These are phyloP conservation scores for Suricata suricatta DNA, from an alignment of 2,113 vertebrate species.

Conservation along the genomic window DNA sequence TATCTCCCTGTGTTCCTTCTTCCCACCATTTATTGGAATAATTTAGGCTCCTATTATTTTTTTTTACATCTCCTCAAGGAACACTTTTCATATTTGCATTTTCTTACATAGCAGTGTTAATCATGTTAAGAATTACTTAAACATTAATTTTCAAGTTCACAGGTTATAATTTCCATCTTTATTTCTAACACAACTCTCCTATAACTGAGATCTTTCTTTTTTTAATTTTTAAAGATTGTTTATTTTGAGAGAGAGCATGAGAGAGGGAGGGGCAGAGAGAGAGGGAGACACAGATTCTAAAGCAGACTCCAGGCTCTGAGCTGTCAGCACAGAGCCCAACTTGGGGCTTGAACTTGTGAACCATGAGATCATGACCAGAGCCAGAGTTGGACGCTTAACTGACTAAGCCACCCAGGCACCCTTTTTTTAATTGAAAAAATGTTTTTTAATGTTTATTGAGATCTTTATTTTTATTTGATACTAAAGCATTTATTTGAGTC, in stretches of 20 bases:
- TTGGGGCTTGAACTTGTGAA: too few species aligned
- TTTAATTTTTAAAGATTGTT: too few species aligned
- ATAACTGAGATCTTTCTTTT: conserved; percentile 4
- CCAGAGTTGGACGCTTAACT: too few species aligned
- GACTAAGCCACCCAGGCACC: too few species aligned
- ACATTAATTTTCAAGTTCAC: conserved; percentile 30
- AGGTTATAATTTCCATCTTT: neutral
- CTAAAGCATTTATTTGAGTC: conserved; percentile 8
- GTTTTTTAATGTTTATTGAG: neutral
- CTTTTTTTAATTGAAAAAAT: too few species aligned
- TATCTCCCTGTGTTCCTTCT: neutral
- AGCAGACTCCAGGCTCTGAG: too few species aligned
- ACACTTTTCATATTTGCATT: conserved; percentile 3
- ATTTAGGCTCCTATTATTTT: conserved; percentile 16
- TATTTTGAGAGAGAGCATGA: too few species aligned
- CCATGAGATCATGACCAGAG: too few species aligned
- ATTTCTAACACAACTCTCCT: neutral
- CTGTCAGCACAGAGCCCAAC: too few species aligned
- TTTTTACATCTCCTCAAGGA: neutral
- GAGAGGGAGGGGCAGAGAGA: too few species aligned
- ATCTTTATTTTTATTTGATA: conserved; percentile 11
- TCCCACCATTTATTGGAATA: neutral
- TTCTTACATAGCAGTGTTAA: neutral
- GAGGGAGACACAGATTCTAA: too few species aligned
- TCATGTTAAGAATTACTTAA: neutral